phyloP scores from a whole-genome alignment of 1,140 invertebrate genomes.

The Cepaea nemoralis region DNA sequence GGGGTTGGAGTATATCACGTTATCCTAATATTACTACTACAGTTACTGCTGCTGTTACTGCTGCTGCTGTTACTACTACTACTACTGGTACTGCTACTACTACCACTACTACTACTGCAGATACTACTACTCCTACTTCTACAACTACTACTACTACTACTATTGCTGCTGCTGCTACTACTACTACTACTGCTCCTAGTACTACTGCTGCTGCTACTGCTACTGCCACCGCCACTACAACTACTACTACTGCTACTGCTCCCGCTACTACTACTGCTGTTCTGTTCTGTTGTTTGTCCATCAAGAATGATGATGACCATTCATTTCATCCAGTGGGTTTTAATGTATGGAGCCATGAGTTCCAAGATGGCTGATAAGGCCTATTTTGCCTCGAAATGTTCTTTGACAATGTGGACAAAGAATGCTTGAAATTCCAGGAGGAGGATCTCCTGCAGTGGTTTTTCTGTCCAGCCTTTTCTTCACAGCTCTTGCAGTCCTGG shows the following conservation, averaged over 20 bases:
- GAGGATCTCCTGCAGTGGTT: too few relatives aligned
- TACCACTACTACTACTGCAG: background rate
- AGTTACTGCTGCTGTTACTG: background rate
- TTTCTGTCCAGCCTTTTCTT: too few relatives aligned
- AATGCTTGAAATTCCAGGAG: too few relatives aligned
- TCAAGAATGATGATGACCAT: too few relatives aligned
- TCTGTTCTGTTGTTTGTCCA: background rate
- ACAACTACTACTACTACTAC: background rate
- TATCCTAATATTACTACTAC: background rate
- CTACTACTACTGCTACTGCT: background rate
- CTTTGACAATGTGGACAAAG: too few relatives aligned
- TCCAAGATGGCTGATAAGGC: background rate
- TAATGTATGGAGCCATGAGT: too few relatives aligned
- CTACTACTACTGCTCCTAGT: background rate
- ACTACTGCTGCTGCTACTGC: background rate
- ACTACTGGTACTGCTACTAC: background rate
- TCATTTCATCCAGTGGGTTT: too few relatives aligned
- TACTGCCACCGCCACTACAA: background rate
- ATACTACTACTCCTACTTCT: conserved; percentile 15
- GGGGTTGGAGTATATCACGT: too few relatives aligned
- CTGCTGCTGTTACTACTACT: background rate
- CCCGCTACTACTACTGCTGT: background rate
- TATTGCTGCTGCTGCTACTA: background rate
- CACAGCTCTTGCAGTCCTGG: too few relatives aligned
- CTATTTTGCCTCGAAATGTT: background rate